Base-by-base conservation (phyloP, 2,113 vertebrate species). In the Apteryx owenii region DNA sequence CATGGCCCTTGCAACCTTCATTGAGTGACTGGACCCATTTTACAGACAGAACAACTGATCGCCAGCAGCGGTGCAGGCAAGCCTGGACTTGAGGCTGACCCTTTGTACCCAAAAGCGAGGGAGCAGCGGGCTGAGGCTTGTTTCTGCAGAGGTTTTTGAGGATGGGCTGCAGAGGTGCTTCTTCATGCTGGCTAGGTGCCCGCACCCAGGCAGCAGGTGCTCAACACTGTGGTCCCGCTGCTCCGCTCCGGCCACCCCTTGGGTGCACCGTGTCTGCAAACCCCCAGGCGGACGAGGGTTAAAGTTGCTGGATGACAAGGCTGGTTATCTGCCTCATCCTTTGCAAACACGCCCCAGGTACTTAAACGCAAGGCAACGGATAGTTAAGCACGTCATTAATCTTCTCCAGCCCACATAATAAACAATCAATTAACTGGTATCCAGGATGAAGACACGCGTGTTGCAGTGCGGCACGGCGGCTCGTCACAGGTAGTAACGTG, bases 361-460 rank as follows among this genome's bases (percentile, higher is more conserved):
- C 85, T 89, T 75, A 50, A 95, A 71, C 2, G 7, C 6, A 3
- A 71, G 89, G 83, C 95, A 95, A 90, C 70, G 54, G 73, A 38
- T 96, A 92, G 94, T 86, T 95, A 95, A 95, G 86, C 96, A 93
- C 91, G 60, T 95, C 86, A 60, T 96, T 95, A 96, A 95, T 96
- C 95, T 95, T 92, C 56, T 36, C 89, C 96, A 71, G 83, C 91
- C 93, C 81, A 85, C 26, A 4, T 93, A 92, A 92, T 96, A 93
- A 96, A 90, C 91, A 90, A 93, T 90, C 89, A 92, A 84, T 97
- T 95, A 88, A 92, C 95, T 93, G 56, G 89, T 29, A 64, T 60
- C 33, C 0, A 1, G 81, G 72, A 73, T 73, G 93, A 72, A 56
- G 92, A 16, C 80, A 62, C 53, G 60, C 3, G 12, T 40, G 5